Evolutionary conservation across 2,888 invertebrate species (phyloP).

Genomic region (Synanthedon formicaeformis): DNA sequence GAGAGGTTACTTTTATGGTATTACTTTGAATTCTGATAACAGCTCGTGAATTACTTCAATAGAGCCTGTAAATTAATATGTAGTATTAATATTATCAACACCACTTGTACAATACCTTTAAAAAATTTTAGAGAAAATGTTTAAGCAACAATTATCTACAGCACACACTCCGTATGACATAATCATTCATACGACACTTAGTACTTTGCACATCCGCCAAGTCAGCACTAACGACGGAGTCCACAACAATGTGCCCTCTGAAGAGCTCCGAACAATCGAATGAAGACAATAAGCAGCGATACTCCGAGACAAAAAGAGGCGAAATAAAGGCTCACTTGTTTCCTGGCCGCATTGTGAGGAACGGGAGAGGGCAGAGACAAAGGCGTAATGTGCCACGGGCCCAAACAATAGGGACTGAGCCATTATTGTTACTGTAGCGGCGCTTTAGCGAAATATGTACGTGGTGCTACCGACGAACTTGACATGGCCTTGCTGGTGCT

Average conservation of each 20-base stretch:
- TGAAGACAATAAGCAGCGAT: slow-evolving; percentile 73
- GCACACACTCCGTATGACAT: too few relatives aligned
- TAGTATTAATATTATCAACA: too few relatives aligned
- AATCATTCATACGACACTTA: slow-evolving; percentile 36
- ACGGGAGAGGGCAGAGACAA: slow-evolving; percentile 71
- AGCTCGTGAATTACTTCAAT: too few relatives aligned
- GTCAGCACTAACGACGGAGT: slow-evolving; percentile 65
- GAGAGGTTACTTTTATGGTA: too few relatives aligned
- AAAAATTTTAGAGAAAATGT: too few relatives aligned
- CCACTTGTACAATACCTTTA: too few relatives aligned
- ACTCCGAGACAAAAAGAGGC: slow-evolving; percentile 73
- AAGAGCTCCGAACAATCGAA: slow-evolving; percentile 72
- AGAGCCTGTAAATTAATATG: too few relatives aligned
- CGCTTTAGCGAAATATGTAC: slow-evolving; percentile 63
- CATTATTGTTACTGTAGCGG: slow-evolving; percentile 69
- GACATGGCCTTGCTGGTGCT: slow-evolving; percentile 42
- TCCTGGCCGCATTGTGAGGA: slow-evolving; percentile 72
- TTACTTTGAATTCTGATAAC: too few relatives aligned
- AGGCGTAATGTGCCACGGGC: slow-evolving; percentile 71
- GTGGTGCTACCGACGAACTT: slow-evolving; percentile 60
- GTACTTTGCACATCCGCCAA: slow-evolving; percentile 64
- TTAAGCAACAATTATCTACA: too few relatives aligned
- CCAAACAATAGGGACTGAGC: slow-evolving; percentile 66
- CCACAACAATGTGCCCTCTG: slow-evolving; percentile 70
- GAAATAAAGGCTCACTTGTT: slow-evolving; percentile 73